Evolutionary conservation across 2,888 invertebrate genomes (phyloP).

Genomic region (Baronia brevicornis): DNA sequence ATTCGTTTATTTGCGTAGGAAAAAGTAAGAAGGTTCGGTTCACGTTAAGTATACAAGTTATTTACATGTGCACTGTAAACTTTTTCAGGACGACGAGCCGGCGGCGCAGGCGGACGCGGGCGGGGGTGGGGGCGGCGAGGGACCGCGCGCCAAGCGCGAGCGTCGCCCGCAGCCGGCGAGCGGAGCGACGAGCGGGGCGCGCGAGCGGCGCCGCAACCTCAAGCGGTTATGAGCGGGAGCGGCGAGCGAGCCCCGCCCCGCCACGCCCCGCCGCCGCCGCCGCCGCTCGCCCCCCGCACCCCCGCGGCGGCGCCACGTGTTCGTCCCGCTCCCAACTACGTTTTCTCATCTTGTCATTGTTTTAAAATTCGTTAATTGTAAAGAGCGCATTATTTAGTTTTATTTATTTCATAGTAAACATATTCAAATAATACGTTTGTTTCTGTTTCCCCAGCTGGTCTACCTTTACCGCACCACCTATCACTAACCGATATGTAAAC

Average conservation of each 20-base stretch:
- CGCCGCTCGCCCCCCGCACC: background rate
- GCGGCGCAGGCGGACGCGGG: conserved; percentile 82
- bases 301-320: background rate
- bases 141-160: conserved; percentile 85
- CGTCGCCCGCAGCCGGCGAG: conserved; percentile 73
- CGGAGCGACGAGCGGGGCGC: conserved; percentile 22
- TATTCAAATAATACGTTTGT: conserved; percentile 15
- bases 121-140: conserved; percentile 54
- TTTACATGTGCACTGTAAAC: no score
- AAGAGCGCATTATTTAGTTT: conserved; percentile 21
- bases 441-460: background rate
- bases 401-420: conserved; percentile 25
- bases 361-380: conserved; percentile 9
- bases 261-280: conserved; percentile 1
- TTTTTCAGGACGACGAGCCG: conserved; percentile 26
- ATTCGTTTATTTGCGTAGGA: no score
- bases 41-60: no score
- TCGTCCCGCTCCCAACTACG: background rate
- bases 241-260: background rate
- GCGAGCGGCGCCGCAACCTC: conserved; percentile 45
- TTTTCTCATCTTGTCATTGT: background rate
- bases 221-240: conserved; percentile 46
- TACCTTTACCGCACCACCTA: background rate
- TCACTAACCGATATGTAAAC: no score
- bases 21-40: no score